Conservation (phyloP, 1,140 invertebrate species). For the Bombyx mandarina region DNA sequence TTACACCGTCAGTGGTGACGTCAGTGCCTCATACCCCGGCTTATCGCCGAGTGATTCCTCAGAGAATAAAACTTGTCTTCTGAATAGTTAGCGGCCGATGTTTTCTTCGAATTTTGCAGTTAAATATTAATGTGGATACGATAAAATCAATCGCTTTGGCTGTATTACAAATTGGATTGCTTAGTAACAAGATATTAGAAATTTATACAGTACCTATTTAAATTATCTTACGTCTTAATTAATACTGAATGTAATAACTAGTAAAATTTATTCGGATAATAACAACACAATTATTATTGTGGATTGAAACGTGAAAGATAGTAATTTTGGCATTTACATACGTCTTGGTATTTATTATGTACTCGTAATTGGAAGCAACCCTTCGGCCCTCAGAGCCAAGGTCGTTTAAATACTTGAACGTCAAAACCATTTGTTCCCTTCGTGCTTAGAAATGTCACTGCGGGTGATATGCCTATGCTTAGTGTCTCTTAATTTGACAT, state of each 20-base stretch:
- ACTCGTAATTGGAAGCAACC: conserved; percentile 36
- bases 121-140: no score
- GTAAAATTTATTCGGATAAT: no score
- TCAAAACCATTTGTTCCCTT: conserved; percentile 61
- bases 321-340: no score
- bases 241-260: no score
- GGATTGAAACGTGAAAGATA: no score
- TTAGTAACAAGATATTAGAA: no score
- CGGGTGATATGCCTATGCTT: conserved; percentile 57
- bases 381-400: conserved; percentile 46
- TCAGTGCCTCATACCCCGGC: conserved; percentile 35
- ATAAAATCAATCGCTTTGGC: no score
- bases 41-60: conserved; percentile 29
- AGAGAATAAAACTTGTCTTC: conserved; percentile 46
- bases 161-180: no score
- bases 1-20: conserved; percentile 63
- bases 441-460: conserved; percentile 65
- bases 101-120: conserved; percentile 12
- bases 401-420: conserved; percentile 61
- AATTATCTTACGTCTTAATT: no score
- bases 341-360: conserved; percentile 1
- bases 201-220: no score
- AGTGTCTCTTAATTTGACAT: conserved; percentile 59
- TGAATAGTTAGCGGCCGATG: conserved; percentile 48
- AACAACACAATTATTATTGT: no score